Base-by-base conservation (phyloP, 2,113 vertebrate genomes). In the Dipodomys stephensi region DNA sequence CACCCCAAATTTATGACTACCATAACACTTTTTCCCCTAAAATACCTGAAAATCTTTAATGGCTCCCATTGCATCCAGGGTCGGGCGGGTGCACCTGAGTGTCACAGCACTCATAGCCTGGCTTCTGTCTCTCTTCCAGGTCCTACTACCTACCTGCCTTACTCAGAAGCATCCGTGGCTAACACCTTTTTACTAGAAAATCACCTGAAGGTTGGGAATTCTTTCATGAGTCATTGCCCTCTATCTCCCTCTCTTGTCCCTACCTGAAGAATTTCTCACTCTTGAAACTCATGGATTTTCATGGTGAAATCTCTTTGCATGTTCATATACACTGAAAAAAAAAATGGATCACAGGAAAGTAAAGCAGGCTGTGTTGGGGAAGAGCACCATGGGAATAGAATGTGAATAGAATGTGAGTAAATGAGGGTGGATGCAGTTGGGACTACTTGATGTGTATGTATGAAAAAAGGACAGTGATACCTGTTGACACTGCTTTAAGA, bases 111-210 rank as follows among this genome's bases (percentile, higher is more conserved):
- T 57, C 3, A 18, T 13, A 18, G 64, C 60, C 28, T 32, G 23
- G 85, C 18, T 73, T 76, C 81, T 64, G 35, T 0, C 7, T 20
- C 49, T 16, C 32, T 19, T 18, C 10, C 71, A 32, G 44, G 23
- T 32, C 16, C 85, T 19, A 1, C 30, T 20, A 15, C 3, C 30
- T 20, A 15, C 3, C 6, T 2, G 0, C 46, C 11, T 9, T 64
- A 16, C 9, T 30, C 4, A 35, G 10, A 57, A 2, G 13, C 53
- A 76, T 65, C 19, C 44, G 15, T 19, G 57, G 18, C 19, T 81
- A 65, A 74, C 28, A 77, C 7, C 3, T 2, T 28, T n/a, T n/a
- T 20, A 4, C 22, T 71, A 57, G 44, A 65, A 23, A 89, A 18
- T 19, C 25, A 25, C 7, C 44, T 32, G 2, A 35, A 73, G 27